A percentile compares a stretch with the other conserved stretches of the same genome.
Evolutionary conservation across 37 sponge, comb jelly and placozoan species (phyloP).

Genomic region (Beroe forskalii): DNA sequence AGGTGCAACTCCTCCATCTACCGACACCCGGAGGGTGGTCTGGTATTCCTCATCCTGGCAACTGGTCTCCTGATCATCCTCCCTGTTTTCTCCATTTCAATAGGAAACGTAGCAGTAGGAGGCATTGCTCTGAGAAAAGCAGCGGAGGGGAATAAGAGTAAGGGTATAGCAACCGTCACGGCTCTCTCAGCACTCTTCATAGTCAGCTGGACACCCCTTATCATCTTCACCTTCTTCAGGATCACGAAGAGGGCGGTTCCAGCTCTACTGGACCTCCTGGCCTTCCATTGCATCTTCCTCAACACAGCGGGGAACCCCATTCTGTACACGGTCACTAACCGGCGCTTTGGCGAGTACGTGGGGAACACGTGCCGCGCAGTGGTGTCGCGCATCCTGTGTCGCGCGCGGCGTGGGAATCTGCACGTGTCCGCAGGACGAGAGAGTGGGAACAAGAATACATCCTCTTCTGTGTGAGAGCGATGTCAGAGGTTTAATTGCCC

Average conservation of each 20-base stretch:
- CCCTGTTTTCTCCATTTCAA: not conserved
- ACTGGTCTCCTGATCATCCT: slow-evolving; percentile 32
- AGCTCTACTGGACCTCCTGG: not conserved
- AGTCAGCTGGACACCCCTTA: not conserved
- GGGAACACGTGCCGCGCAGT: too few relatives aligned
- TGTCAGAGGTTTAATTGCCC: too few relatives aligned
- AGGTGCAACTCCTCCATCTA: slow-evolving; percentile 32
- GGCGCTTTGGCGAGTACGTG: slow-evolving; percentile 10
- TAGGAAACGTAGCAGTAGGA: not conserved
- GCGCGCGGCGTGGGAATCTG: too few relatives aligned
- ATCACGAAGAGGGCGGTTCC: not conserved
- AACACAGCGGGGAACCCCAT: slow-evolving; percentile 17
- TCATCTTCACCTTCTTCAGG: slow-evolving; percentile 38
- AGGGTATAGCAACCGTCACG: slow-evolving; percentile 2
- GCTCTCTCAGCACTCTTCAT: slow-evolving; percentile 31
- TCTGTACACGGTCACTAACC: too few relatives aligned
- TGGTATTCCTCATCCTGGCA: not conserved
- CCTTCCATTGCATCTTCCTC: slow-evolving; percentile 12
- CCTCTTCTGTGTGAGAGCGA: too few relatives aligned
- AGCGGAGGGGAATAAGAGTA: not conserved
- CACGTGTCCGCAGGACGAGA: too few relatives aligned
- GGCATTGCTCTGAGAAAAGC: not conserved
- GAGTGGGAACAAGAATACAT: too few relatives aligned
- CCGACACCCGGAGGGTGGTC: not conserved
- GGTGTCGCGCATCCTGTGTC: not conserved